Evolutionary conservation across 2,797 vertebrate genomes (phyloP).

Genomic region (Percopsis omiscomaycus): DNA sequence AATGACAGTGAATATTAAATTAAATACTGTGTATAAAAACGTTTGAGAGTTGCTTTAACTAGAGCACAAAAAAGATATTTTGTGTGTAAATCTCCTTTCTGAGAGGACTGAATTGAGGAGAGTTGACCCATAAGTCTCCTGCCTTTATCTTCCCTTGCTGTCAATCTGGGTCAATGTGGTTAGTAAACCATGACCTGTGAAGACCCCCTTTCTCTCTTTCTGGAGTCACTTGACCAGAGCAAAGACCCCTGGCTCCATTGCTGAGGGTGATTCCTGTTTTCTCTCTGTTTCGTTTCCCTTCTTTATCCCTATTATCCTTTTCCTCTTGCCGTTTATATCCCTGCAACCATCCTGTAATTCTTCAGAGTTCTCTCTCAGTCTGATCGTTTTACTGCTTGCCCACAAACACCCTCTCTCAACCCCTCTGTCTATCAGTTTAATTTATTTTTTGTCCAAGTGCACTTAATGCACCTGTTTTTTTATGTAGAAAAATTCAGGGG

Average conservation of each 20-base stretch:
- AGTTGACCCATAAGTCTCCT: conserved; percentile 29
- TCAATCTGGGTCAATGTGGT: conserved; percentile 65
- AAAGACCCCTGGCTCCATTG: conserved; percentile 48
- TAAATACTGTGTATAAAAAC: too few relatives aligned
- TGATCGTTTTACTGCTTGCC: background rate
- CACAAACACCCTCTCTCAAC: too few relatives aligned
- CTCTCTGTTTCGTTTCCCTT: conserved; percentile 37
- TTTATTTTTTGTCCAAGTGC: too few relatives aligned
- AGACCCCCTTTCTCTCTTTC: conserved; percentile 13
- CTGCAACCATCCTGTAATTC: background rate
- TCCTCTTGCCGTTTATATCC: conserved; percentile 7
- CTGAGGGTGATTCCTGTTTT: conserved; percentile 52
- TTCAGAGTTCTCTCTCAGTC: background rate
- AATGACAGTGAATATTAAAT: too few relatives aligned
- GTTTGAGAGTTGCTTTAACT: too few relatives aligned
- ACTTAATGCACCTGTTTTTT: too few relatives aligned
- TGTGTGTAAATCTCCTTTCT: conserved; percentile 2
- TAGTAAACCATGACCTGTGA: conserved; percentile 69
- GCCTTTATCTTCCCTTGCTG: conserved; percentile 52
- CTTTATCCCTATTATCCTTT: conserved; percentile 29
- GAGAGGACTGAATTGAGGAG: conserved; percentile 5
- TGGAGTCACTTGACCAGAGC: conserved; percentile 63
- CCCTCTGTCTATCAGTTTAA: too few relatives aligned
- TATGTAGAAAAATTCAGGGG: too few relatives aligned
- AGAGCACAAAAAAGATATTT: too few relatives aligned